These are phyloP conservation scores for Ginglymostoma cirratum DNA, from an alignment of 2,113 vertebrate species.

Conservation along the genomic window DNA sequence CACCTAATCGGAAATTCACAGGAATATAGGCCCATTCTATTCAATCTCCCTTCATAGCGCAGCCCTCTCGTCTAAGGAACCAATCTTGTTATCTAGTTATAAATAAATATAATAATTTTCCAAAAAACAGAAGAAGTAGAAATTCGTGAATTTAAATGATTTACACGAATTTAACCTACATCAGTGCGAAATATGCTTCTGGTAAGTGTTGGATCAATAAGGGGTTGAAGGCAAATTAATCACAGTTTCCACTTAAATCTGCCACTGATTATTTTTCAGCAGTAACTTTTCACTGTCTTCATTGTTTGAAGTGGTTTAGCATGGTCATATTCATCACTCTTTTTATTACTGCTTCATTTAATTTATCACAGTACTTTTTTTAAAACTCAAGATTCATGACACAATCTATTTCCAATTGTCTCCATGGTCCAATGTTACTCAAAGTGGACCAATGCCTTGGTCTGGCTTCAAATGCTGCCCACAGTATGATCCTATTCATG, in stretches of 20 bases:
- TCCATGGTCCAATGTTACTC: background rate
- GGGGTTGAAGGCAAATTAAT: background rate
- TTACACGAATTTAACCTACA: background rate
- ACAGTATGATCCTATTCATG: background rate
- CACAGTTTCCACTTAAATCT: background rate
- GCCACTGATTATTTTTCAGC: slow-evolving; percentile 1
- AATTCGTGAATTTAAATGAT: background rate
- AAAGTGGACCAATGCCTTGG: background rate
- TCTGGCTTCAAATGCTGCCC: background rate
- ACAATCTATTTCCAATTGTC: background rate
- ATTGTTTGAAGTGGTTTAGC: background rate
- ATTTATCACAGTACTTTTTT: background rate
- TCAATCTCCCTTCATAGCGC: background rate
- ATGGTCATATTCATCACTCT: background rate
- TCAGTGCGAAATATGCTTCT: background rate
- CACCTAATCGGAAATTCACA: background rate
- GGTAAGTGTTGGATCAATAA: background rate
- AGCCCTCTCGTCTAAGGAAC: background rate
- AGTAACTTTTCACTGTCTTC: background rate
- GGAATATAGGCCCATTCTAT: background rate
- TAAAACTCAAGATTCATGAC: background rate
- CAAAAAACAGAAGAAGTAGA: background rate
- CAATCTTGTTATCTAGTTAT: background rate
- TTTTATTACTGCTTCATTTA: background rate
- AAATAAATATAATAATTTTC: background rate